These are phyloP conservation scores for Urocitellus parryii DNA, from an alignment of 2,113 vertebrate species.

Conservation along the genomic window DNA sequence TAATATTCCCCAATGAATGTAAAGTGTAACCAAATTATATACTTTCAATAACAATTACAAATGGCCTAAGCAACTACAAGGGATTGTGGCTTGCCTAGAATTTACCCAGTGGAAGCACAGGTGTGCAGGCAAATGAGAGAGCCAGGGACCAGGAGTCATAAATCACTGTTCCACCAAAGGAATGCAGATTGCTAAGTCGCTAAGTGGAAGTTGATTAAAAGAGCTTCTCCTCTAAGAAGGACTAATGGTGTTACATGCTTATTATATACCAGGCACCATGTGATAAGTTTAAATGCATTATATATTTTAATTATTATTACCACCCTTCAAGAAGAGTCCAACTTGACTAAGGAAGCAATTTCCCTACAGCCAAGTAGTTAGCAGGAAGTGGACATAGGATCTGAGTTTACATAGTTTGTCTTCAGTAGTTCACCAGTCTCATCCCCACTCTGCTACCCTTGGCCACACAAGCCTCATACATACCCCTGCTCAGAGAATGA, in stretches of 20 bases:
- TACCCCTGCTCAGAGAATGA: background rate
- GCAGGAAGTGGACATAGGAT: background rate
- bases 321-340: background rate
- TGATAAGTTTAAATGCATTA: background rate
- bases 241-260: background rate
- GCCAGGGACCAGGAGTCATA: background rate
- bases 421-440: background rate
- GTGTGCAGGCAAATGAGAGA: background rate
- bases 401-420: background rate
- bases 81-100: background rate
- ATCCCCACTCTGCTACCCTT: rapidly evolving
- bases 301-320: background rate
- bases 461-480: background rate
- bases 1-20: background rate
- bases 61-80: background rate
- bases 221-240: rapidly evolving
- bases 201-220: background rate
- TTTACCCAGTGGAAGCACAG: background rate
- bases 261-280: background rate
- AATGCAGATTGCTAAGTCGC: background rate
- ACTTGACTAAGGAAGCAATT: background rate
- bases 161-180: background rate
- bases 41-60: background rate
- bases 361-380: background rate
- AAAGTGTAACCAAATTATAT: background rate